These are phyloP conservation scores for Ips nitidus DNA, from an alignment of 1,140 invertebrate genomes.

Conservation along the genomic window DNA sequence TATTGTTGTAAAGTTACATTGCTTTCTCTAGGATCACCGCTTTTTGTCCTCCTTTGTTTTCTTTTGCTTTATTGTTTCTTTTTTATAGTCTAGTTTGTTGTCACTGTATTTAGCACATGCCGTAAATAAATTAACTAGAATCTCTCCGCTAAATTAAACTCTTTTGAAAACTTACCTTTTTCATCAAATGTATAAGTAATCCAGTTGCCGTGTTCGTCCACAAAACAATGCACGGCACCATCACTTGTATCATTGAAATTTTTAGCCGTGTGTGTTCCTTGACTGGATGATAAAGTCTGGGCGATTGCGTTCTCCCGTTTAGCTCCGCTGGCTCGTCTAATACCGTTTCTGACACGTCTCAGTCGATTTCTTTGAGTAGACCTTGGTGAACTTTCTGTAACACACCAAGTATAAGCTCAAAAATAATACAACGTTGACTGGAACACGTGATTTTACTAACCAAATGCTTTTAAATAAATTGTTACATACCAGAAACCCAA, in stretches of 20 bases:
- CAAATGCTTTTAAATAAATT: background rate
- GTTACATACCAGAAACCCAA: constrained; percentile 29
- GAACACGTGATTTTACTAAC: no score
- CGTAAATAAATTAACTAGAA: no score
- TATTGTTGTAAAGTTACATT: no score
- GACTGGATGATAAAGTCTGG: constrained; percentile 51
- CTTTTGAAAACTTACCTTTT: constrained; percentile 53
- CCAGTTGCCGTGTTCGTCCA: constrained; percentile 69
- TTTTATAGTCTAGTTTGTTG: no score
- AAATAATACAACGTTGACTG: background rate
- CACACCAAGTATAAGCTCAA: background rate
- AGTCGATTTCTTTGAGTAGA: constrained; percentile 27
- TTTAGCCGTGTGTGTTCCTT: constrained; percentile 70
- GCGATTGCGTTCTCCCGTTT: constrained; percentile 46
- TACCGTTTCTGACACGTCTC: constrained; percentile 25
- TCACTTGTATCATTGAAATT: constrained; percentile 86
- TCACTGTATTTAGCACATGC: no score
- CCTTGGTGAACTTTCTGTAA: constrained; percentile 27
- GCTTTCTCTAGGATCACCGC: no score
- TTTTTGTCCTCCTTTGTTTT: no score
- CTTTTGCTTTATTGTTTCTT: no score
- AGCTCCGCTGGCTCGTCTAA: constrained; percentile 36
- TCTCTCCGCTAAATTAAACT: no score
- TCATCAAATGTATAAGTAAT: constrained; percentile 88
- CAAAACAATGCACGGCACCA: constrained; percentile 85